A percentile compares a stretch with the other conserved stretches of the same genome.
Conservation (phyloP, 2,113 vertebrate genomes). For the Thalassarche chlororhynchos region DNA sequence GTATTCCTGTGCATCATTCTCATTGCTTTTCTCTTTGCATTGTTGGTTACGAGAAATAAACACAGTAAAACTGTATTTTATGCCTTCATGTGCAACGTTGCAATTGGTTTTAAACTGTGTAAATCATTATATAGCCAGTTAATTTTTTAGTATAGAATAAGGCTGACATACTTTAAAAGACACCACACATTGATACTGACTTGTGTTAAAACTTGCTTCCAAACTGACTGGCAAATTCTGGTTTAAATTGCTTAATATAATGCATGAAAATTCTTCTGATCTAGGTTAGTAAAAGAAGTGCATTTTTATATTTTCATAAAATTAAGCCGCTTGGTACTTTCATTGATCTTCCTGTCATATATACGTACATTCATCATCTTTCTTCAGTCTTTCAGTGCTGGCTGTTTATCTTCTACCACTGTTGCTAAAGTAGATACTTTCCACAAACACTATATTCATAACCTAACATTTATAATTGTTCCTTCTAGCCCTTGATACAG, state of each 20-base stretch:
- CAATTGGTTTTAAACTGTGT: background rate
- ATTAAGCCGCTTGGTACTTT: background rate
- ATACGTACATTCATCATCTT: background rate
- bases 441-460: background rate
- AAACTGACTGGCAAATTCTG: background rate
- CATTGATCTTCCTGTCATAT: background rate
- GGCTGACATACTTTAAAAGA: background rate
- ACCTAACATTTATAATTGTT: background rate
- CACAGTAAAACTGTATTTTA: background rate
- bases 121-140: background rate
- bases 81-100: background rate
- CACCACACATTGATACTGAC: background rate
- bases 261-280: background rate
- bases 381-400: background rate
- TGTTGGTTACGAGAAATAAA: background rate
- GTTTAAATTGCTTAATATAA: background rate
- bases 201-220: background rate
- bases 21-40: background rate
- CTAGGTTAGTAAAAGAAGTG: background rate
- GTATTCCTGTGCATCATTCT: background rate
- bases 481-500: background rate
- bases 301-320: background rate
- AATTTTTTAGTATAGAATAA: background rate
- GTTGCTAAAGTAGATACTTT: background rate
- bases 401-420: background rate